Evolutionary conservation across 30 jellyfish, hydroid and myxozoan species (phyloP).

Genomic region (Nemopilema nomurai): DNA sequence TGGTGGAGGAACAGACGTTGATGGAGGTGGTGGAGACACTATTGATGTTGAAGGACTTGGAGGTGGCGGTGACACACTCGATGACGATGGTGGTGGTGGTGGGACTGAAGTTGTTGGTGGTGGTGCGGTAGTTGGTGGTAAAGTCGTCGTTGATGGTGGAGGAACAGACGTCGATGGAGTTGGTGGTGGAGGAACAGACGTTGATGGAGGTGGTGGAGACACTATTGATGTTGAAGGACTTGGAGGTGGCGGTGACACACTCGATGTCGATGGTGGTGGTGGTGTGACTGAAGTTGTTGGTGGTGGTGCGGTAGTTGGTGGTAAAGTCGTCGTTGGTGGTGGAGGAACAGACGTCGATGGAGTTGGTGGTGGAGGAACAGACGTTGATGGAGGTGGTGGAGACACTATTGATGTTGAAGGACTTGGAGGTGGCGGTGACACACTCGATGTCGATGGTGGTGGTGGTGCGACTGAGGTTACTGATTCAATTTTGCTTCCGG

Average conservation of each 20-base stretch:
- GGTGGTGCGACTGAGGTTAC: too few relatives aligned
- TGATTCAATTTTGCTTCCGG: too few relatives aligned
- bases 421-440: neutral
- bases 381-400: constrained; percentile 17
- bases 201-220: neutral
- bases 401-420: neutral
- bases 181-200: constrained; percentile 31
- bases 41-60: constrained; percentile 5
- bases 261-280: constrained; percentile 20
- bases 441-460: constrained; percentile 1
- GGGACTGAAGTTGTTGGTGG: constrained; percentile 24
- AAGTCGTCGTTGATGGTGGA: constrained; percentile 11
- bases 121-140: constrained; percentile 18
- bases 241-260: constrained; percentile 11
- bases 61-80: constrained; percentile 17
- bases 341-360: constrained; percentile 24
- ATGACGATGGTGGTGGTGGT: constrained; percentile 11
- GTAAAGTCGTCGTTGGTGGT: constrained; percentile 12
- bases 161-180: constrained; percentile 37
- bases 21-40: neutral
- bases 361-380: constrained; percentile 18
- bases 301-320: constrained; percentile 18
- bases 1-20: neutral
- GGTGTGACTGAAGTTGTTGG: constrained; percentile 13
- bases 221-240: constrained; percentile 19